Percentiles rank a stretch among this genome's conserved stretches.
These are phyloP conservation scores for Nettapus auritus DNA, from an alignment of 2,113 vertebrate species.

Conservation along the genomic window DNA sequence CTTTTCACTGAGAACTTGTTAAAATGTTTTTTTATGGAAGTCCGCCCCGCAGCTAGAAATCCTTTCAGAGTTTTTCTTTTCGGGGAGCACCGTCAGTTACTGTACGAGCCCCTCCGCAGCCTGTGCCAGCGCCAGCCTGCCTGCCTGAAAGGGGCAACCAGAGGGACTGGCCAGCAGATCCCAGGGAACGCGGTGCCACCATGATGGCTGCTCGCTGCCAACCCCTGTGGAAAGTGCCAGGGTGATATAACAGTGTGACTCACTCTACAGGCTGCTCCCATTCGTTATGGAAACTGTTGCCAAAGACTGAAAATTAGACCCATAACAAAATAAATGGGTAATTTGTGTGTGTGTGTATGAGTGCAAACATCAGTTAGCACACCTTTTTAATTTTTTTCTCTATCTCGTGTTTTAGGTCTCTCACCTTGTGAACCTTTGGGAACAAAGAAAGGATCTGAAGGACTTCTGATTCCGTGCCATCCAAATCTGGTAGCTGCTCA, in stretches of 20 bases:
- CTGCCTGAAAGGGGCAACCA: not conserved
- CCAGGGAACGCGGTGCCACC: not conserved
- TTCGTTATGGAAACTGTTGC: not conserved
- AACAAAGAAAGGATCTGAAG: not conserved
- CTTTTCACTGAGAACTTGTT: not conserved
- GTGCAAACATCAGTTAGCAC: not conserved
- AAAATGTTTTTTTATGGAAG: not conserved
- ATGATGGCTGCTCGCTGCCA: not conserved
- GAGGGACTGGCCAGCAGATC: not conserved
- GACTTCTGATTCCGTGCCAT: not conserved
- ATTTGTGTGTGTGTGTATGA: not conserved
- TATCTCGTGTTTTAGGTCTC: not conserved
- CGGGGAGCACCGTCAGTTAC: not conserved
- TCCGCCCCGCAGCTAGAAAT: not conserved
- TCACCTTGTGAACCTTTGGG: not conserved
- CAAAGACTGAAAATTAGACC: not conserved
- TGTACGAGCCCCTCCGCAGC: not conserved
- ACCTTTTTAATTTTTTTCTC: not conserved
- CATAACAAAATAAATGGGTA: not conserved
- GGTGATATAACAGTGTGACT: not conserved
- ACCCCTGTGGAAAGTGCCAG: not conserved
- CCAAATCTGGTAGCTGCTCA: not conserved
- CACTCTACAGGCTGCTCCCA: not conserved
- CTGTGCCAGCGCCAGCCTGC: not conserved
- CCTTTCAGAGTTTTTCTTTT: not conserved